Evolutionary conservation across 2,797 vertebrate species (phyloP).

Genomic region (Muscicapa striata): DNA sequence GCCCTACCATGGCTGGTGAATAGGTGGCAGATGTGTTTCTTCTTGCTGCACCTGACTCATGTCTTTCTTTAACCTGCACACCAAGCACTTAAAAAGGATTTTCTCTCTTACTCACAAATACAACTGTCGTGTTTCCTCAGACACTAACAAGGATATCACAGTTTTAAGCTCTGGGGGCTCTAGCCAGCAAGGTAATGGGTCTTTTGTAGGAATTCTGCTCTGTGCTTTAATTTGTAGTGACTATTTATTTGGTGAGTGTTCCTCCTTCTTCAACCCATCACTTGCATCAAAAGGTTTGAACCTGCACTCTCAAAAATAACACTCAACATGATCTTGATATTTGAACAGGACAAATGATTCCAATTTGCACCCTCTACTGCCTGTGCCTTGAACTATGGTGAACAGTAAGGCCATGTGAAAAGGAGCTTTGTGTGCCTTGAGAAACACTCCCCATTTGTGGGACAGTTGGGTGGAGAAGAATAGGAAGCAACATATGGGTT

Average conservation of each 20-base stretch:
- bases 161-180: neutral
- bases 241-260: neutral
- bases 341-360: neutral
- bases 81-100: neutral
- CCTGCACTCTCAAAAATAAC: neutral
- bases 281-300: neutral
- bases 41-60: neutral
- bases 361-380: neutral
- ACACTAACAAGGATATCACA: neutral
- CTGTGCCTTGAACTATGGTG: neutral
- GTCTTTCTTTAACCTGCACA: neutral
- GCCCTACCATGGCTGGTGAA: conserved; percentile 17
- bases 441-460: neutral
- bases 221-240: neutral
- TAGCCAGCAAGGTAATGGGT: conserved; percentile 8
- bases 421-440: neutral
- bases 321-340: neutral
- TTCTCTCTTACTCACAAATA: neutral
- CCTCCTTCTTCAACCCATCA: neutral
- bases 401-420: neutral
- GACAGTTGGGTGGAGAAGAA: neutral
- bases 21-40: neutral
- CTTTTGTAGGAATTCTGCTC: neutral
- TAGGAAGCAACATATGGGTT: neutral
- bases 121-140: neutral